Conservation (phyloP, 2,113 vertebrate genomes). For the Podarcis cretensis region DNA sequence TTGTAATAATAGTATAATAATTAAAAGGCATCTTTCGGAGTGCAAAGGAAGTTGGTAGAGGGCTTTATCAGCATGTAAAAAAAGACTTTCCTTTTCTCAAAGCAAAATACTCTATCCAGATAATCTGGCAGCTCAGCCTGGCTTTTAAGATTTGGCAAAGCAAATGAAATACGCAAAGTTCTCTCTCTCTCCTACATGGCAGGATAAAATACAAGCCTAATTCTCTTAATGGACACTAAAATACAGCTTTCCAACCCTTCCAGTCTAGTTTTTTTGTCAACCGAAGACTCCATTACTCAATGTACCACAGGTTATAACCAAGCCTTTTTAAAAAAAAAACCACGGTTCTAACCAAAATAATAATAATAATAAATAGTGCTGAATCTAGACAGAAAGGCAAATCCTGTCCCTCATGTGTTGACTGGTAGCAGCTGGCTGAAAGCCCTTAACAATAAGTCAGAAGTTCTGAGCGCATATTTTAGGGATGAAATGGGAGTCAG, state of each 20-base stretch:
- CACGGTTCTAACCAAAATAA: too few relatives aligned
- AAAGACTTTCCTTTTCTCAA: background rate
- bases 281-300: too few relatives aligned
- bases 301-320: too few relatives aligned
- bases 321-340: too few relatives aligned
- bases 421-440: too few relatives aligned
- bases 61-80: background rate
- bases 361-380: too few relatives aligned
- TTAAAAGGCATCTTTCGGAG: background rate
- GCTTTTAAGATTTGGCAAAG: constrained; percentile 6
- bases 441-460: background rate
- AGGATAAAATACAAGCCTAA: background rate
- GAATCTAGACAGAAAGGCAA: too few relatives aligned
- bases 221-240: background rate
- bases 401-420: too few relatives aligned
- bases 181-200: background rate
- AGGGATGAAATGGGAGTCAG: background rate
- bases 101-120: background rate
- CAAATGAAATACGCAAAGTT: background rate
- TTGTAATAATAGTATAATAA: background rate
- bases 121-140: background rate
- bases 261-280: background rate
- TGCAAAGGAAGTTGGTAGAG: background rate
- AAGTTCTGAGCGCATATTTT: background rate
- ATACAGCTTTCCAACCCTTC: background rate